Conservation (phyloP, 2,113 vertebrate species). For the Erinaceus europaeus region DNA sequence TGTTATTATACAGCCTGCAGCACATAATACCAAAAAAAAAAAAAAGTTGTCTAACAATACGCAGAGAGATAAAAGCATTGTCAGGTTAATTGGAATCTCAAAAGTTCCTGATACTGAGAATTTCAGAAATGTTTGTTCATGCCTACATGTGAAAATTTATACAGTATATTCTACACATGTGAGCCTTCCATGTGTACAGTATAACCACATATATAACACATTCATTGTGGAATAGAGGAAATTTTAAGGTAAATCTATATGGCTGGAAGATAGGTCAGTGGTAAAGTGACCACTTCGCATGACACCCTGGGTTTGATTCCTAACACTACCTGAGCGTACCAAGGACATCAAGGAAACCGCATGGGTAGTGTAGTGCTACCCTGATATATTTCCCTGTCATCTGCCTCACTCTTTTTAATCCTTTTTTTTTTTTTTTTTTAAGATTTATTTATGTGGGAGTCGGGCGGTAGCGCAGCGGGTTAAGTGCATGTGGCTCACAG, state of each 20-base stretch:
- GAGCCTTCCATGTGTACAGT: not conserved
- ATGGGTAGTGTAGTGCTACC: too few species aligned
- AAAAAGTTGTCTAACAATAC: too few species aligned
- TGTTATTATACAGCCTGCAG: slow-evolving; percentile 16
- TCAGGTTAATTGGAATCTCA: slow-evolving; percentile 20
- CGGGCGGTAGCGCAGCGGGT: too few species aligned
- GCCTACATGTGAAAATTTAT: slow-evolving; percentile 12
- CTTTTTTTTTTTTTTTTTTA: too few species aligned
- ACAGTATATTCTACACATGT: too few species aligned
- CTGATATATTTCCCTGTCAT: too few species aligned
- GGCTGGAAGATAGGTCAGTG: not conserved
- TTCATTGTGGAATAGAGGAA: not conserved
- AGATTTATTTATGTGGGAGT: too few species aligned
- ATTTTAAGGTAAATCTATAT: slow-evolving; percentile 14
- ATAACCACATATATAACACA: not conserved
- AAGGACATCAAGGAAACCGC: too few species aligned
- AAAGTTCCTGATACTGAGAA: not conserved
- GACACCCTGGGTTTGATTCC: too few species aligned
- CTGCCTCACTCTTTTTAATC: too few species aligned
- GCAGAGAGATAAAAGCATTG: slow-evolving; percentile 9
- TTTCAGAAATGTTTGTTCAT: slow-evolving; percentile 4
- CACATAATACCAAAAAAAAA: slow-evolving; percentile 29
- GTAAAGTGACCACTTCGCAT: not conserved
- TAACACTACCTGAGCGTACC: too few species aligned
- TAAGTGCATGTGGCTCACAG: too few species aligned